Evolutionary conservation across 1,140 invertebrate genomes (phyloP), one percentile per base, ranked within the genome.

Genomic region (Agrypnia vestita): DNA sequence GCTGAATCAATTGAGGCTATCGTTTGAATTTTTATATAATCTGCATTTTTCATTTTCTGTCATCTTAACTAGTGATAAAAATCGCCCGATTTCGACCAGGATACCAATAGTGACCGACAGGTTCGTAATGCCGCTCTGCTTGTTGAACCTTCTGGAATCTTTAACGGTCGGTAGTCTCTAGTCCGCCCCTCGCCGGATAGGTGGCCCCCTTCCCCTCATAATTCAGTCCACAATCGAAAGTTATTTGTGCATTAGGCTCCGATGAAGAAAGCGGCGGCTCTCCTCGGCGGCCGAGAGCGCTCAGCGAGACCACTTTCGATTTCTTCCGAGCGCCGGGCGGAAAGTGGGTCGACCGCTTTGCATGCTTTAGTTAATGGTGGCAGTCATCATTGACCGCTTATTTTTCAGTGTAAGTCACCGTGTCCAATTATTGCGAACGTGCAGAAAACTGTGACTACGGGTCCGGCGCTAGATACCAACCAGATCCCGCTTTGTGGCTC

Each of bases 211-310:
- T n/a, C 21, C 35, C 25, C 61, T 17, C 13, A 15, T 64, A 49
- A 71, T 71, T 71, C 67, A 21, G 67, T 71, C 15, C 67, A 71
- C 67, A 71, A 71, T 71, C 67, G 67, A 71, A 71, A 71, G 67
- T 71, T 71, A 71, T 71, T 71, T 71, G 11, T 71, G 46, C 67
- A 49, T 71, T 49, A 47, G 67, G 61, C 46, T 21, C 13, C 21
- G 67, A 12, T 44, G 46, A 71, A 71, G 67, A 71, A 71, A 71
- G 67, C 47, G 67, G 67, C 67, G 15, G 21, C 21, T 49, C 44
- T 19, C 15, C 21, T 49, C 67, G 35, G 12, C 46, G 67, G 21
- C 46, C 12, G 43, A 49, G 43, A 71, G 44, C 67, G 46, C 46
- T 15, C 21, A 49, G n/a, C 17, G 61, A 11, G 21, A n/a, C 46